phyloP scores from a whole-genome alignment of 2,113 vertebrate species.

The Vulpes vulpes region DNA sequence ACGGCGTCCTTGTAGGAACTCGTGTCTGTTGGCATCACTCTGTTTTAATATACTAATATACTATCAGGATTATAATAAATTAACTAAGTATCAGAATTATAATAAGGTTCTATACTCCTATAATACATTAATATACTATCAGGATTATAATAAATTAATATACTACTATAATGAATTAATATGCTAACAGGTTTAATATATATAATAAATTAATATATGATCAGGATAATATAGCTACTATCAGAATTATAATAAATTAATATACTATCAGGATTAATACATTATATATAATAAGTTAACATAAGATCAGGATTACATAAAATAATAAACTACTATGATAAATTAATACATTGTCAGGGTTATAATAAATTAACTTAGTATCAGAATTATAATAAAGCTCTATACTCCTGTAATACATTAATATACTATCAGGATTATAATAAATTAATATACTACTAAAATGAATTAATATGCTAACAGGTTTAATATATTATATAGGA shows the following conservation, averaged over 20 bases:
- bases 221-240: neutral
- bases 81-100: neutral
- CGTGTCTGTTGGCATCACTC: too few relatives aligned
- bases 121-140: neutral
- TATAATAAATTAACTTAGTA: neutral
- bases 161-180: neutral
- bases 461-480: neutral
- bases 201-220: neutral
- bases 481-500: neutral
- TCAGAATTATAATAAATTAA: too few relatives aligned
- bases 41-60: neutral
- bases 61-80: too few relatives aligned
- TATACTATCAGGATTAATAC: neutral
- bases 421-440: neutral
- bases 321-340: too few relatives aligned
- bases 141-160: neutral
- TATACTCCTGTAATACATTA: neutral
- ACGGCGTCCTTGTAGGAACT: neutral
- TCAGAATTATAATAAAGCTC: too few relatives aligned
- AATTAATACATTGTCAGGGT: neutral
- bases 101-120: neutral
- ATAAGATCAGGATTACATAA: too few relatives aligned
- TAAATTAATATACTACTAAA: neutral
- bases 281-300: neutral
- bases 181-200: too few relatives aligned